Percentiles rank a stretch among this genome's conserved stretches.
Evolutionary conservation across 1,140 invertebrate genomes (phyloP).

Genomic region (Nylanderia fulva): DNA sequence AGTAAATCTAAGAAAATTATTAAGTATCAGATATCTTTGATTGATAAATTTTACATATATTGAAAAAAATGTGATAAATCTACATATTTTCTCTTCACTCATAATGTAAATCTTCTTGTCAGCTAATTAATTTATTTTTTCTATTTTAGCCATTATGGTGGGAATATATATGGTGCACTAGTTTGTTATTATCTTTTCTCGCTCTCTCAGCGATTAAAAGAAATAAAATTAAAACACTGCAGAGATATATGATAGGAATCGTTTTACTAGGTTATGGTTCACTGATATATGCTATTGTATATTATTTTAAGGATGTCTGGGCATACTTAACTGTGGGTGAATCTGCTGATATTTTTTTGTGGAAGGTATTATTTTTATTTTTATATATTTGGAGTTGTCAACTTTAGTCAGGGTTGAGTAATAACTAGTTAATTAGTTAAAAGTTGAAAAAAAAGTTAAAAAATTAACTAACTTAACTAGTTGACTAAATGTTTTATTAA

Average conservation of each 20-base stretch:
- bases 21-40: not conserved
- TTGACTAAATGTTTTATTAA: not conserved
- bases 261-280: slow-evolving; percentile 92
- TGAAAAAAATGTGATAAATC: not conserved
- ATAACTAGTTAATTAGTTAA: no score
- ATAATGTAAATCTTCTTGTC: not conserved
- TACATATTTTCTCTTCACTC: not conserved
- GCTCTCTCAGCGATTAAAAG: slow-evolving; percentile 94
- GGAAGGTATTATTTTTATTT: slow-evolving; percentile 89
- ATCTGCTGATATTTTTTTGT: slow-evolving; percentile 89
- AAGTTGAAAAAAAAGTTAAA: no score
- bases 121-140: slow-evolving; percentile 6
- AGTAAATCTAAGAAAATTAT: slow-evolving; percentile 3
- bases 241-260: slow-evolving; percentile 94
- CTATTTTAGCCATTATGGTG: slow-evolving; percentile 91
- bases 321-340: slow-evolving; percentile 91
- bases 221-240: slow-evolving; percentile 92
- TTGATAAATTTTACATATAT: not conserved
- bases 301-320: slow-evolving; percentile 95
- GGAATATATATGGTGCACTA: slow-evolving; percentile 98
- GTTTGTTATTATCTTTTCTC: slow-evolving; percentile 93
- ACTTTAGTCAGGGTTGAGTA: no score
- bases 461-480: no score
- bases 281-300: slow-evolving; percentile 92
- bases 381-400: not conserved